These are phyloP conservation scores for Piezodorus guildinii DNA, from an alignment of 1,140 invertebrate species.

Conservation along the genomic window DNA sequence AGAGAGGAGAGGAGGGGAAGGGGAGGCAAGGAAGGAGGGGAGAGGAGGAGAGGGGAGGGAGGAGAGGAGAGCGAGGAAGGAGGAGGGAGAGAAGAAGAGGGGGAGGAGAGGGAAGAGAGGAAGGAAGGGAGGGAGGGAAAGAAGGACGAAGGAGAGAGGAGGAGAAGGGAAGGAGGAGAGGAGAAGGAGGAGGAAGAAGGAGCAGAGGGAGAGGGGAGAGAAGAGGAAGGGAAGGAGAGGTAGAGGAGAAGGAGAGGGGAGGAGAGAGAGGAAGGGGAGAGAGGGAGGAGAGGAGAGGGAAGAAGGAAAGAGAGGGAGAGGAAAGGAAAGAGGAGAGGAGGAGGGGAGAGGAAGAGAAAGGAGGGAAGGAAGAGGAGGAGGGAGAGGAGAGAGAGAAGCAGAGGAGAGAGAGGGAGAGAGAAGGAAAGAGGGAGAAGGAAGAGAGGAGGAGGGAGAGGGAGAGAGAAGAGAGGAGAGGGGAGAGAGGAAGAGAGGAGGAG, in stretches of 20 bases:
- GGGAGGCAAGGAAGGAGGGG: neutral
- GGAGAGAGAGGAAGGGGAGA: no score
- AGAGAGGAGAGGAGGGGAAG: neutral
- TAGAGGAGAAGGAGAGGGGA: no score
- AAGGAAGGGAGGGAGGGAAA: no score
- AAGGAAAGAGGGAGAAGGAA: neutral
- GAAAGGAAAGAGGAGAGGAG: neutral
- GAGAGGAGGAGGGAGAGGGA: neutral
- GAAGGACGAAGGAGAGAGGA: no score
- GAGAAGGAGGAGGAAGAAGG: no score
- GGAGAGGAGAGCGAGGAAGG: neutral
- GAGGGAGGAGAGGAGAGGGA: neutral
- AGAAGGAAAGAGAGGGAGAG: neutral
- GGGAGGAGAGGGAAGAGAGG: no score
- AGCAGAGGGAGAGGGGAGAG: no score
- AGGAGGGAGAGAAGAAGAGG: neutral
- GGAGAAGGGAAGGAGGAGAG: no score
- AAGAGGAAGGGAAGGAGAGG: no score
- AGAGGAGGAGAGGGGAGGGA: neutral
- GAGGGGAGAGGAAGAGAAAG: neutral
- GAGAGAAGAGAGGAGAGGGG: neutral
- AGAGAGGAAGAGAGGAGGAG: neutral
- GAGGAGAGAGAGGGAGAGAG: neutral
- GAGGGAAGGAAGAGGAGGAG: neutral
- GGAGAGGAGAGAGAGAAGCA: no score